phyloP scores from a whole-genome alignment of 2,888 invertebrate genomes.

The Eristalis intricaria region DNA sequence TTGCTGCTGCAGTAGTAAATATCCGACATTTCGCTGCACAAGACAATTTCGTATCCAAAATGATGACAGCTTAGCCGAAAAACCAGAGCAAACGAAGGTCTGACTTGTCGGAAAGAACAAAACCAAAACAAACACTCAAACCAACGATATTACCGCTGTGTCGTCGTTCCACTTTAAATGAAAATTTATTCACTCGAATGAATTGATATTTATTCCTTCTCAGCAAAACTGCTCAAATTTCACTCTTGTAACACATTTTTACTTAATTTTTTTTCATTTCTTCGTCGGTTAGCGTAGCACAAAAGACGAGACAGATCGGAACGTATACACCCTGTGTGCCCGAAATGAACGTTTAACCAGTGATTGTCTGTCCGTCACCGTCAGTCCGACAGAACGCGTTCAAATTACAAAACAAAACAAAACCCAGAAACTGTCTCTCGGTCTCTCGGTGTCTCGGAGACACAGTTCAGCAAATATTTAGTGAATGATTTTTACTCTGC shows the following conservation, averaged over 20 bases:
- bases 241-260: slow-evolving; percentile 55
- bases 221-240: slow-evolving; percentile 54
- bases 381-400: slow-evolving; percentile 16
- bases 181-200: slow-evolving; percentile 40
- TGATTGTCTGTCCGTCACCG: not conserved
- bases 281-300: slow-evolving; percentile 22
- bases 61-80: not conserved
- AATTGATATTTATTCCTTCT: slow-evolving; percentile 3
- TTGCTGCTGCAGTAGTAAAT: slow-evolving; percentile 68
- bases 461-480: slow-evolving; percentile 32
- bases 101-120: slow-evolving; percentile 20
- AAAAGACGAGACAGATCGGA: not conserved
- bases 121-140: slow-evolving; percentile 3
- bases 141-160: not conserved
- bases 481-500: slow-evolving; percentile 42
- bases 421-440: slow-evolving; percentile 1
- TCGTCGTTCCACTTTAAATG: slow-evolving; percentile 49
- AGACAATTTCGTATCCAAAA: slow-evolving; percentile 55
- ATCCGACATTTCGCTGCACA: slow-evolving; percentile 66
- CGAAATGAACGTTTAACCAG: slow-evolving; percentile 10
- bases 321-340: slow-evolving; percentile 15
- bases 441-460: slow-evolving; percentile 12
- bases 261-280: slow-evolving; percentile 55
- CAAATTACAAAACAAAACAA: slow-evolving; percentile 28
- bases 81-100: slow-evolving; percentile 15